Percentiles rank a stretch among this genome's conserved stretches.
These are phyloP conservation scores for Grus americana DNA, from an alignment of 2,113 vertebrate species.

Conservation along the genomic window DNA sequence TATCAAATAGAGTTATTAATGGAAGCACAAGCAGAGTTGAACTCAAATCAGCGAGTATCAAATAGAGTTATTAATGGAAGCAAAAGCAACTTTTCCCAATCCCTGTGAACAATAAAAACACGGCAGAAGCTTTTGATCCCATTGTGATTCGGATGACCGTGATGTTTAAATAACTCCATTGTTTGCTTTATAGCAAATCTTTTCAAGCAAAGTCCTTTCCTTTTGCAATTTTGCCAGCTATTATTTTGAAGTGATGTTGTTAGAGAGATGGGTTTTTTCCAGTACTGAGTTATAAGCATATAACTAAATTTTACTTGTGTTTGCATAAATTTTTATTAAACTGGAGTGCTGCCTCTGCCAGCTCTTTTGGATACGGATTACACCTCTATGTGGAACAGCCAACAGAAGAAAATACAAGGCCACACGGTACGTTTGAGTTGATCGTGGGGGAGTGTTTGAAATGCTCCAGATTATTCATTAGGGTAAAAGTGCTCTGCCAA, in stretches of 20 bases:
- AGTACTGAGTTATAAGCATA: background rate
- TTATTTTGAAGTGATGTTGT: background rate
- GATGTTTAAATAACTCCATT: background rate
- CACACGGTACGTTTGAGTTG: background rate
- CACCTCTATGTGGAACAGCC: background rate
- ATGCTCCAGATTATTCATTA: background rate
- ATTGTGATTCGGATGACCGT: background rate
- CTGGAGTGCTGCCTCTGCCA: background rate
- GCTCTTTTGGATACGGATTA: background rate
- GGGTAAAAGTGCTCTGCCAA: background rate
- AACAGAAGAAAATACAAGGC: background rate
- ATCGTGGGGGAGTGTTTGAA: background rate
- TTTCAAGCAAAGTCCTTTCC: background rate
- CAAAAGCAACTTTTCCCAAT: background rate
- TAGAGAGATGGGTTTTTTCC: background rate
- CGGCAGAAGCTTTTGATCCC: background rate
- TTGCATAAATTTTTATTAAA: background rate
- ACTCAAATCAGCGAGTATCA: background rate
- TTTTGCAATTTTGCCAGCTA: background rate
- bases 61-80: background rate
- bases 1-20: background rate
- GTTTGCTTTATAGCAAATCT: background rate
- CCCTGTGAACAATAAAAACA: background rate
- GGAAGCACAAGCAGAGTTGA: background rate
- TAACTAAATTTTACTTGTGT: background rate